Evolutionary conservation across 2,797 vertebrate genomes (phyloP), one percentile per base, ranked within the genome.

Genomic region (Acipenser oxyrinchus): DNA sequence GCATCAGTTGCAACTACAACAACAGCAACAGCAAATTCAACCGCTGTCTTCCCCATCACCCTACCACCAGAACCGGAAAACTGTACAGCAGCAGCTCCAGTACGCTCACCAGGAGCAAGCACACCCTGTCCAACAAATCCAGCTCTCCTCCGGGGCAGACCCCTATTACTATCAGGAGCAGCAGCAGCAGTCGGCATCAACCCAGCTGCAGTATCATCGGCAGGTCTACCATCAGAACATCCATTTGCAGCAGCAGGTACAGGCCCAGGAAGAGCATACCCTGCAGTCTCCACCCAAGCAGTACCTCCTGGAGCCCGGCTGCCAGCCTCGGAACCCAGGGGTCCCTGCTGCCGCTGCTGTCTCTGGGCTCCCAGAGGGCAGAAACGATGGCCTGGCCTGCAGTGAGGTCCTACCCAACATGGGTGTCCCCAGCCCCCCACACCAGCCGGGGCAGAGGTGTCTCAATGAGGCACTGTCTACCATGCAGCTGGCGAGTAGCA

Each of bases 101-200:
- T 68, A 51, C 53, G 87, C 86, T 58, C 52, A 80, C 64, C 81
- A 87, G 23, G 87, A 90, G 75, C 83, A 85, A 23, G 68, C 80
- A 1, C 88, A 87, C 7, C 73, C 86, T 48, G 76, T 88, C 68
- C 90, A 89, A 76, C 84, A 90, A 12, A 86, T 90, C 60, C 90
- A 89, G 75, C 0, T 91, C 75, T 85, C 86, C 68, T 76, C 88
- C 7, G 59, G 86, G 71, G 80, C 88, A 66, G 1, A 50, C 13
- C 90, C 86, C 64, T 89, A 89, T 73, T 88, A 86, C 81, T 90
- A 86, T 73, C 88, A 90, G 64, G 86, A 89, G 71, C 76, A 18
- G 15, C 15, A 86, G 1, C 88, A 88, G 0, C 84, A 86, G 70
- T 87, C 23, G 23, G 23, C 23, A 37, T 37, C 23, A 37, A 37